Conservation (phyloP, 2,113 vertebrate species). For the Ellobius talpinus region DNA sequence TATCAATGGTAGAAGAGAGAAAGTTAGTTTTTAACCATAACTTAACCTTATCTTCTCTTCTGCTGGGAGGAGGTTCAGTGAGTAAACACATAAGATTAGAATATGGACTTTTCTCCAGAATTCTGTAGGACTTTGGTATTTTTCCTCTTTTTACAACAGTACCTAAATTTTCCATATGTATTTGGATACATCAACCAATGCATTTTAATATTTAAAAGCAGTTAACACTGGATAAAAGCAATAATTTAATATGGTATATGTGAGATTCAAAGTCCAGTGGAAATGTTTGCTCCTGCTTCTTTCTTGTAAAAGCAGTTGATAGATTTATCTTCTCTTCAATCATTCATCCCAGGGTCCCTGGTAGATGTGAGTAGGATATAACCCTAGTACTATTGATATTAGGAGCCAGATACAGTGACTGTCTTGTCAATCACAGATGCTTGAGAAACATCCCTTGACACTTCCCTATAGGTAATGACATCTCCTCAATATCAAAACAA, state of each 20-base stretch:
- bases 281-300: neutral
- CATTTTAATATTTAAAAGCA: conserved; percentile 37
- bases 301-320: conserved; percentile 26
- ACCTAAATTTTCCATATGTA: neutral
- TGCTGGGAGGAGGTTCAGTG: neutral
- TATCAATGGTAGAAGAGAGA: neutral
- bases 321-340: neutral
- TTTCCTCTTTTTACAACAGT: neutral
- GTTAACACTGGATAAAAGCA: neutral
- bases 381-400: neutral
- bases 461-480: neutral
- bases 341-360: neutral
- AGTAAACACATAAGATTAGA: conserved; percentile 8
- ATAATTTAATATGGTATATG: neutral
- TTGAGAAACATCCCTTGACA: neutral
- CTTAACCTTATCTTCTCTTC: conserved; percentile 1
- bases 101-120: neutral
- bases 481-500: neutral
- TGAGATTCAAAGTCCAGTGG: neutral
- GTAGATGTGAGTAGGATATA: neutral
- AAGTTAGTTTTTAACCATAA: neutral
- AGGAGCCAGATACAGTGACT: neutral
- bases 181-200: neutral
- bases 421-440: neutral
- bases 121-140: neutral